Evolutionary conservation across 2,797 vertebrate species (phyloP), one percentile per base, ranked within the genome.

Genomic region (Remorina albescens): DNA sequence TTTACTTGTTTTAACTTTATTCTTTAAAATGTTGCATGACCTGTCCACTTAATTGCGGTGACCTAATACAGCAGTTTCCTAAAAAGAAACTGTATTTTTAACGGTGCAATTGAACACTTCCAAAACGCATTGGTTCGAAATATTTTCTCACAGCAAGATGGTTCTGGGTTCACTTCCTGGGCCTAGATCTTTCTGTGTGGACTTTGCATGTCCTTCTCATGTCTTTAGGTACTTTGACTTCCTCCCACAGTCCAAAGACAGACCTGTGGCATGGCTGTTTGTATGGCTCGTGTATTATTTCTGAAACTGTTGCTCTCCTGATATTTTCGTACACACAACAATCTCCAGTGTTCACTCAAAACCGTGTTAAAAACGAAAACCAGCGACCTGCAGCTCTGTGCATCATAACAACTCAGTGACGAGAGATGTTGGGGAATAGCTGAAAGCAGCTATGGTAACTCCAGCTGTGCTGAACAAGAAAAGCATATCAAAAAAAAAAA

Each of bases 1-100:
- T 61, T 68, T 60, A n/a, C n/a, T n/a, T 50, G 60, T 34, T 62
- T 2, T 47, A 70, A 68, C 26, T 34, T 58, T 13, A 56, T 44
- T 36, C 13, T 47, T 18, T 21, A 8, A 19, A 41, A 54, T 19
- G 5, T 15, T n/a, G 8, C 19, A 18, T 37, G 13, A 11, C 51
- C 19, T 28, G 34, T 50, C 34, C 3, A 12, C n/a, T 36, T 49
- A 64, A 46, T 55, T 39, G 42, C 62, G 37, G 23, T 58, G 59
- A 34, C 44, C 47, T 61, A n/a, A n/a, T n/a, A n/a, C n/a, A n/a
- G n/a, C n/a, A n/a, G n/a, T n/a, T n/a, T n/a, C n/a, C n/a, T n/a
- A n/a, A n/a, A n/a, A n/a, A n/a, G n/a, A n/a, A n/a, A n/a, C n/a
- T n/a, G n/a, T n/a, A n/a, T n/a, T n/a, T n/a, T n/a, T n/a, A n/a